Percentiles rank a stretch among this genome's conserved stretches.
These are phyloP conservation scores for Zosterops japonicus DNA, from an alignment of 2,113 vertebrate species.

Conservation along the genomic window DNA sequence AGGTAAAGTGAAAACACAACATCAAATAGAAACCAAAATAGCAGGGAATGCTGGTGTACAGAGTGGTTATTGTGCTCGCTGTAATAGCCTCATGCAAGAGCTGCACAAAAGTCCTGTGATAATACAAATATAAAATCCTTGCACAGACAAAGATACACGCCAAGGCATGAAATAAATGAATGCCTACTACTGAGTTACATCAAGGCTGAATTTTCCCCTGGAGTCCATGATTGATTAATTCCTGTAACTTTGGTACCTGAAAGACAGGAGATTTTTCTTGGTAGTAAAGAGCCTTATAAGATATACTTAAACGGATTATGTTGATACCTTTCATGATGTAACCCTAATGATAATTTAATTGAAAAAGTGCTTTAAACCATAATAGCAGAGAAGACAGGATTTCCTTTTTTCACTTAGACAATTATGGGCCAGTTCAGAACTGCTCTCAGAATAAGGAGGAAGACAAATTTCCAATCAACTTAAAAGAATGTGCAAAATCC, in stretches of 20 bases:
- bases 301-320: conserved; percentile 61
- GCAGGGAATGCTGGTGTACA: background rate
- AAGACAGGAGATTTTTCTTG: conserved; percentile 64
- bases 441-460: conserved; percentile 23
- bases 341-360: conserved; percentile 69
- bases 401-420: conserved; percentile 58
- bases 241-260: conserved; percentile 53
- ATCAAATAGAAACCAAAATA: conserved; percentile 37
- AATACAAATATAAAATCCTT: conserved; percentile 36
- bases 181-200: conserved; percentile 43
- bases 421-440: conserved; percentile 48
- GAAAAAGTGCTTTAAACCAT: conserved; percentile 64
- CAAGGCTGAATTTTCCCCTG: conserved; percentile 47
- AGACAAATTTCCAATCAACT: conserved; percentile 41
- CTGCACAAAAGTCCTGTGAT: conserved; percentile 3
- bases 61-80: background rate
- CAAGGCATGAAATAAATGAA: conserved; percentile 3
- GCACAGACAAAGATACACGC: background rate
- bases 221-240: conserved; percentile 62
- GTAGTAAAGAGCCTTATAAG: conserved; percentile 56
- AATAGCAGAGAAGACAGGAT: conserved; percentile 43
- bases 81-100: background rate
- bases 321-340: conserved; percentile 67
- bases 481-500: conserved; percentile 48
- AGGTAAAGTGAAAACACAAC: conserved; percentile 11